Conservation (phyloP, 1,140 invertebrate genomes). For the Onthophagus taurus region DNA sequence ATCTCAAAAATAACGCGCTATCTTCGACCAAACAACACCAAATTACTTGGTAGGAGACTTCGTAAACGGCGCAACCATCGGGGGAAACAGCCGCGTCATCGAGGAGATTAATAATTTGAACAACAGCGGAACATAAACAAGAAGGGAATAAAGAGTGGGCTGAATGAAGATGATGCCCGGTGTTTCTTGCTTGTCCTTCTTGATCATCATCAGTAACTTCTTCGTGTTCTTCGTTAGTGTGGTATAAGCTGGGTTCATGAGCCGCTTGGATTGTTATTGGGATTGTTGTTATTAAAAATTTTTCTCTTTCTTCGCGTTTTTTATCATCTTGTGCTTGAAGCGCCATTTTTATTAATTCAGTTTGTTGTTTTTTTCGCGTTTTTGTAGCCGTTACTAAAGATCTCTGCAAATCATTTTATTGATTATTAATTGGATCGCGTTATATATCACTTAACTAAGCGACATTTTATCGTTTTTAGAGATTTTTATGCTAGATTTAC, state of each 20-base stretch:
- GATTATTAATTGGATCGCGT: too few species aligned
- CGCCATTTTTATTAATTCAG: slow-evolving; percentile 91
- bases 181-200: slow-evolving; percentile 56
- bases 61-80: slow-evolving; percentile 87
- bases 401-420: slow-evolving; percentile 50
- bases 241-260: slow-evolving; percentile 88
- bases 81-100: slow-evolving; percentile 92
- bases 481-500: too few species aligned
- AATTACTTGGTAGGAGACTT: slow-evolving; percentile 85
- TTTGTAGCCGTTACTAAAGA: slow-evolving; percentile 97
- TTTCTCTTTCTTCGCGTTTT: slow-evolving; percentile 86
- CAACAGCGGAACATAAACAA: slow-evolving; percentile 86
- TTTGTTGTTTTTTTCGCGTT: slow-evolving; percentile 96
- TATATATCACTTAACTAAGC: too few species aligned
- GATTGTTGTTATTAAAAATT: slow-evolving; percentile 94
- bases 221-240: slow-evolving; percentile 76
- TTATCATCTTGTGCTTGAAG: slow-evolving; percentile 93
- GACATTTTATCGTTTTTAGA: too few species aligned
- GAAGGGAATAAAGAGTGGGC: slow-evolving; percentile 95
- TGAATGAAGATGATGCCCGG: slow-evolving; percentile 72
- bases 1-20: slow-evolving; percentile 88
- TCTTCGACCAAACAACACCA: slow-evolving; percentile 98
- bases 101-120: slow-evolving; percentile 88
- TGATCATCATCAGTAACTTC: slow-evolving; percentile 67
- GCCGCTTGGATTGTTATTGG: slow-evolving; percentile 92